phyloP scores from a whole-genome alignment of 2,113 vertebrate species.

The Arenaria interpres region DNA sequence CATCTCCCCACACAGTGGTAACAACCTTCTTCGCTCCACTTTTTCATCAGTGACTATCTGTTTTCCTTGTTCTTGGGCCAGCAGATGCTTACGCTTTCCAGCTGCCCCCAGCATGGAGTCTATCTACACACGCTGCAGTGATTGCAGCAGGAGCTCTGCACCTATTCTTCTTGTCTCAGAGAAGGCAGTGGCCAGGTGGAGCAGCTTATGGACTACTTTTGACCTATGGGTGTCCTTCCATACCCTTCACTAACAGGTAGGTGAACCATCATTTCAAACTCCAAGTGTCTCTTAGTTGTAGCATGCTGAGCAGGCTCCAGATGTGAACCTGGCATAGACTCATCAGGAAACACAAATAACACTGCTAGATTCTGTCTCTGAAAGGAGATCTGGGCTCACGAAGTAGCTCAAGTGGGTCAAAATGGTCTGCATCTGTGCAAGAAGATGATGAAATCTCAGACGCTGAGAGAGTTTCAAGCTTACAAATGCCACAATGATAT shows the following conservation, averaged over 20 bases:
- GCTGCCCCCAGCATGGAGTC: not conserved
- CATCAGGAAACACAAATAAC: not conserved
- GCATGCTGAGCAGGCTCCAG: not conserved
- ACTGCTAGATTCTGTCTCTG: not conserved
- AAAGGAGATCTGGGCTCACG: not conserved
- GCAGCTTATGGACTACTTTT: not conserved
- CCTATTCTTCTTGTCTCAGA: not conserved
- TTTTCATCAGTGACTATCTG: not conserved
- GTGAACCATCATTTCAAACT: not conserved
- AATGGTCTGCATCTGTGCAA: not conserved
- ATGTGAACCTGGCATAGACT: not conserved
- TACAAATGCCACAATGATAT: not conserved
- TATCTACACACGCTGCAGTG: not conserved
- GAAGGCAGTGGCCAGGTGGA: not conserved
- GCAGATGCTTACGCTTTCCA: not conserved
- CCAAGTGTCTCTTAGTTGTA: not conserved
- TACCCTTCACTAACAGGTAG: not conserved
- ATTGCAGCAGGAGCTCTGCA: not conserved
- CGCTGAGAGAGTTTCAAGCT: not conserved
- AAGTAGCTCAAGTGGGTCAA: not conserved
- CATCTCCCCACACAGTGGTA: not conserved
- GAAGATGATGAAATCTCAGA: not conserved
- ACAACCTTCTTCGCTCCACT: not conserved
- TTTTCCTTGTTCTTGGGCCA: not conserved
- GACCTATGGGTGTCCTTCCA: not conserved